Evolutionary conservation across 1,140 invertebrate genomes (phyloP), one percentile per base, ranked within the genome.

Genomic region (Stegodyphus dumicola): DNA sequence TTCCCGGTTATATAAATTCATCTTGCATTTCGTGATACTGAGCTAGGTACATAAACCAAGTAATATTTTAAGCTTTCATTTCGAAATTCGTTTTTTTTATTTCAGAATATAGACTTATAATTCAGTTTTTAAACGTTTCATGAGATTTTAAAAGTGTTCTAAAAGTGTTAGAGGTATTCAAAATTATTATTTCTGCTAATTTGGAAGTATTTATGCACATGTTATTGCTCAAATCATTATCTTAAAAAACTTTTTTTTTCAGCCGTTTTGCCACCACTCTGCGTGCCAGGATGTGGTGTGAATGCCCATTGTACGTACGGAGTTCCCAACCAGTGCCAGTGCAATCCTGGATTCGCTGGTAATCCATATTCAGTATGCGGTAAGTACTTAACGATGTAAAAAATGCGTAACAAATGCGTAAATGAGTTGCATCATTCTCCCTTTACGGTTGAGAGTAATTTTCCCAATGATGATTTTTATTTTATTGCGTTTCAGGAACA

Each of bases 291-390:
- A 33, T 98, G 96, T 90, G 95, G 94, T 1, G 88, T 92, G 48
- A 95, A 96, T 90, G 95, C 96, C 11, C 96, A 98, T 89, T 98
- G 96, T 89, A 94, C 95, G 88, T 98, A 98, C 88, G 94, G 94
- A 15, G 92, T 92, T 56, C 95, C 95, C 80, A 92, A 93, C 86
- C 87, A 89, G 67, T 98, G 96, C 88, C 94, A 94, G 86, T 98
- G 96, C 88, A 94, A 97, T 90, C 93, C 93, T 71, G 95, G 95
- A 11, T 95, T 93, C 5, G 94, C 91, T 83, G 96, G 96, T 79
- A 97, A 97, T 92, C 96, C 96, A 7, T 97, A 97, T 90, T 93
- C 94, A 85, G 93, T 93, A 33, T 98, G 96, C 90, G 93, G 93
- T 2, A 84, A 78, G 87, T 67, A 60, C 56, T 60, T 15, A 33